Evolutionary conservation across 2,888 invertebrate species (phyloP), one percentile per base, ranked within the genome.

Genomic region (Archaeoteleia sp.): DNA sequence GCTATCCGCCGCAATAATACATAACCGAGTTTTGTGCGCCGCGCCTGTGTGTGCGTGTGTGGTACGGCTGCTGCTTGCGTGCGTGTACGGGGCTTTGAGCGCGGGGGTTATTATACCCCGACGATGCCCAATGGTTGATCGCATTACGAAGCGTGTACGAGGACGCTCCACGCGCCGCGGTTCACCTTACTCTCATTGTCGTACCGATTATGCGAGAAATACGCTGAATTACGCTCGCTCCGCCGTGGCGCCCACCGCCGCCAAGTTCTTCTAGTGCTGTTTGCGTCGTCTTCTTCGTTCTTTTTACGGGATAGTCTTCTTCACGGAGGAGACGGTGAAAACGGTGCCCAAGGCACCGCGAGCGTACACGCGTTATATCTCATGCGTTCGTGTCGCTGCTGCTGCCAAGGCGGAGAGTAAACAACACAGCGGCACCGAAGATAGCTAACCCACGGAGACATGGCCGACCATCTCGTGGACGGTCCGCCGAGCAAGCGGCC

Each of bases 401-500:
- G 46, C 55, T 57, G 55, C 45, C 46, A 34, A 60, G 42, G 45
- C 60, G 39, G 54, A 61, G 69, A 67, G 72, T 73, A 67, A 67
- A 67, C 67, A 68, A 20, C 20, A 5, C 23, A 30, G 32, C 32
- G 20, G 51, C 45, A 32, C 42, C 43, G 46, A 51, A 49, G 30
- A 49, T 37, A 54, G 46, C 54, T 14, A 34, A 55, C 55, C 29
- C 58, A 76, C 75, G 79, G 76, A 80, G 81, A 85, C 85, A 96
- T 96, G 96, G 95, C 95, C 89, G 96, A 96, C 91, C 94, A 94
- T 89, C 91, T 94, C 87, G 92, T 91, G 88, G 95, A 95, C 89
- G 96, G 96, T 89, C 96, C 96, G 91, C 95, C 96, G 87, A 95
- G 92, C 86, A 96, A 97, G 92, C 93, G 96, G 91, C 93, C 93